These are phyloP conservation scores for Octopus bimaculoides DNA, from an alignment of 1,140 invertebrate species.

Conservation along the genomic window DNA sequence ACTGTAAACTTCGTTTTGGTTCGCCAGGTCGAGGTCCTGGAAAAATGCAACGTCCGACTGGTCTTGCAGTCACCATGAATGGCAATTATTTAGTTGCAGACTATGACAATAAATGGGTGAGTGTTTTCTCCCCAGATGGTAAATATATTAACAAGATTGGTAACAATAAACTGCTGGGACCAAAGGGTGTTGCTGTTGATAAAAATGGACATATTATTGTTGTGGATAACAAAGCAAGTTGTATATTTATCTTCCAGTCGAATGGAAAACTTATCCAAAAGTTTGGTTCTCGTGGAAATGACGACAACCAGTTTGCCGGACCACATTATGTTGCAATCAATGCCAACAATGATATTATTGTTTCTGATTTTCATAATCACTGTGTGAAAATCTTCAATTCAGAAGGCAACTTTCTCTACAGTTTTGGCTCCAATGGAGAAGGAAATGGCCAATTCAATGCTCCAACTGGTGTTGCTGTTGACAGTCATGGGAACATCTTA, in stretches of 20 bases:
- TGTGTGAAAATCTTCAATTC: constrained; percentile 61
- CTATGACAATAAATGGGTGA: constrained; percentile 66
- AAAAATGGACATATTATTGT: constrained; percentile 62
- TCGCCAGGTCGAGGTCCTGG: constrained; percentile 59
- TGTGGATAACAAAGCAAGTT: constrained; percentile 65
- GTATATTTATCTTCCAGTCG: constrained; percentile 61
- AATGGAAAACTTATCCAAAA: constrained; percentile 58
- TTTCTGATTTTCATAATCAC: constrained; percentile 66
- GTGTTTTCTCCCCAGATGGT: constrained; percentile 61
- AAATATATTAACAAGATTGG: constrained; percentile 63
- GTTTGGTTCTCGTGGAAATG: constrained; percentile 55
- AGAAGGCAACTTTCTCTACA: constrained; percentile 52
- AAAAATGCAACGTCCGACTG: constrained; percentile 63
- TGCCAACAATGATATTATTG: constrained; percentile 60
- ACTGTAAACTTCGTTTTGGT: constrained; percentile 58
- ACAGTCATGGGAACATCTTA: constrained; percentile 62
- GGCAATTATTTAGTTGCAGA: constrained; percentile 65
- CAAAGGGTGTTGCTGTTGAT: constrained; percentile 63
- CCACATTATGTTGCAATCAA: constrained; percentile 65
- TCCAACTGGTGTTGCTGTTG: constrained; percentile 63
- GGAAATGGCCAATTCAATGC: constrained; percentile 65
- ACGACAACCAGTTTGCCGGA: constrained; percentile 62
- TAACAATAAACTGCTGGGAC: constrained; percentile 62
- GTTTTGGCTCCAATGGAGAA: constrained; percentile 58
- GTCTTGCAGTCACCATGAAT: constrained; percentile 59